Base-by-base conservation (phyloP, 2,113 vertebrate species). In the Oxygymnocypris stewartii region DNA sequence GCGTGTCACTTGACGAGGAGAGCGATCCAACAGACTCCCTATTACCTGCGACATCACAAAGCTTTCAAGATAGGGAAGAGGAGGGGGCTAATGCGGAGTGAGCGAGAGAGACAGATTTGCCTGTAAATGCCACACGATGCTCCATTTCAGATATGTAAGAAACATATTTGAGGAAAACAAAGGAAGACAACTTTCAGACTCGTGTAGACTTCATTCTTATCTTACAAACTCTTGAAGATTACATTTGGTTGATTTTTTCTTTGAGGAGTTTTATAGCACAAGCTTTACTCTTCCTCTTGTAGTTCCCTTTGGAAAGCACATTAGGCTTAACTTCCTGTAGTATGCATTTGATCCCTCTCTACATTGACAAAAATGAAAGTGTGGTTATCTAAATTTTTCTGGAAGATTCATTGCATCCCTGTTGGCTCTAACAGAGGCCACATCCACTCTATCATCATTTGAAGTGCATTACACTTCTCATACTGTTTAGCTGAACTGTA, bases 1-100 rank as follows among this genome's bases (percentile, higher is more conserved):
- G 95, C 96, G 95, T 99, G 98, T 99, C 98, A 98, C 96, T 95
- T 97, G 96, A 99, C 97, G 97, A 97, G 96, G 96, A 97, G 96
- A 94, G 96, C 96, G 97, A 99, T 97, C 97, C 97, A 95, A 97
- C 96, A 95, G 96, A 96, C 96, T 97, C 96, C 94, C 96, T 96
- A 97, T 98, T 98, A 96, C 98, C 96, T 97, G 94, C 94, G 96
- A 97, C 93, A 94, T 96, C 95, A 96, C 96, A 97, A 95, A 95
- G 95, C 94, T 96, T 95, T 95, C 92, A 94, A 93, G 93, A 92
- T 90, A 88, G 93, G 93, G 91, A 47, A 91, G 89, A 92, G 84
- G 89, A 89, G 31, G 83, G 59, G 74, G 18, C 12, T 13, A 74
- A 86, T 74, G 23, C 65, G 35, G n/a, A n/a, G n/a, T n/a, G n/a